Base-by-base conservation (phyloP, 2,888 invertebrate genomes). In the Nematopogon swammerdamellus region DNA sequence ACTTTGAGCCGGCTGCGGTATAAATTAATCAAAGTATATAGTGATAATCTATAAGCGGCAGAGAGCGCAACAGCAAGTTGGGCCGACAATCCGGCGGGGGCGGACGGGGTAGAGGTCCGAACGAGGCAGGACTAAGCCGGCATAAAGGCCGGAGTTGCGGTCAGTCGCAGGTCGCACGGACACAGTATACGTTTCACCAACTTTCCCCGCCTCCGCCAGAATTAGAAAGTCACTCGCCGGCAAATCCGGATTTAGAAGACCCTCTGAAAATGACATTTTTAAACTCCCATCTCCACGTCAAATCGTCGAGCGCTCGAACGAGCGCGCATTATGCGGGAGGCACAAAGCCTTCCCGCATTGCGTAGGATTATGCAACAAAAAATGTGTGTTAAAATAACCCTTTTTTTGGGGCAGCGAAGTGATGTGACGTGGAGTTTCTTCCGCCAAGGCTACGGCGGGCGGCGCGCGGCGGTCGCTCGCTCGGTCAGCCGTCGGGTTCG, bases 111-210 rank as follows among this genome's bases (percentile, higher is more conserved):
- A 74, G 75, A 74, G 74, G 70, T 18, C 63, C 62, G 60, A 63
- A 63, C 62, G 20, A n/a, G 60, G 67, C 62, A 8, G 8, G 36
- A 14, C 11, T 36, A 14, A 36, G 36, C 36, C n/a, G 36, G 8
- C 3, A 36, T 36, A 36, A 25, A 36, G 36, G 36, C 36, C 8
- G 3, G 36, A 14, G 62, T 64, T 65, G 77, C 68, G 77, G 77
- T 72, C 72, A 66, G 68, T 64, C 61, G 58, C 72, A 70, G 70
- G 67, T 68, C 70, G 67, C 72, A 60, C 62, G 67, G 64, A 77
- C 77, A 76, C 69, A 68, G 70, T 69, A 75, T 75, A 73, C 75
- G 72, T 77, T 77, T 76, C 71, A 76, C 68, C 71, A 76, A 77
- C 70, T 77, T 77, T 5, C 70, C 65, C 63, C 59, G 51, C 59